Conservation (phyloP, 2,888 invertebrate species). For the Polyploca ridens region DNA sequence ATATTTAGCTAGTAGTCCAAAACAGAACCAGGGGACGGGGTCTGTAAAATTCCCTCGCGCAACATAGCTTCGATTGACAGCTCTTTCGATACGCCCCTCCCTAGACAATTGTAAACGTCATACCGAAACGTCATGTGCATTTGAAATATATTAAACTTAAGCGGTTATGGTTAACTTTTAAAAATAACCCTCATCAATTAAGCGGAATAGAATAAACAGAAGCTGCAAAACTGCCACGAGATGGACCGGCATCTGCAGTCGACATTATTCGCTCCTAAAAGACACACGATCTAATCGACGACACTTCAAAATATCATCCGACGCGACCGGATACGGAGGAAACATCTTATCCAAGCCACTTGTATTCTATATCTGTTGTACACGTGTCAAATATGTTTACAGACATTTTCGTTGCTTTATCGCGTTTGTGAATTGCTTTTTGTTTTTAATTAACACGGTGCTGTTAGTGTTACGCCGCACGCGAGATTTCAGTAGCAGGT, state of each 20-base stretch:
- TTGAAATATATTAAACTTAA: no score
- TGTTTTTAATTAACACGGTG: constrained; percentile 50
- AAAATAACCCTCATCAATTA: no score
- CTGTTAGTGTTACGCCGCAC: constrained; percentile 31
- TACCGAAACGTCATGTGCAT: no score
- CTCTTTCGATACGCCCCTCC: no score
- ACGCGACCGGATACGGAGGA: constrained; percentile 59
- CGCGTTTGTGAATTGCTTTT: constrained; percentile 48
- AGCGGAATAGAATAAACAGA: neutral
- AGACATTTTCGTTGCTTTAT: constrained; percentile 60
- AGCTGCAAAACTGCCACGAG: neutral
- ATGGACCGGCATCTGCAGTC: constrained; percentile 37
- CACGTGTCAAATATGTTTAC: constrained; percentile 75
- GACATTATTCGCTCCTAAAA: constrained; percentile 42
- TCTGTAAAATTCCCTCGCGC: no score
- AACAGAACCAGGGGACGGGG: no score
- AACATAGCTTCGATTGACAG: no score
- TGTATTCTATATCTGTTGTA: constrained; percentile 60
- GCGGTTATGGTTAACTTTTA: no score
- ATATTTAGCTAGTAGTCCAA: no score
- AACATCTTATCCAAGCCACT: constrained; percentile 63
- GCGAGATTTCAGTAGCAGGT: constrained; percentile 38
- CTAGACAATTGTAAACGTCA: no score
- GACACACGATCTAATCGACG: constrained; percentile 48
- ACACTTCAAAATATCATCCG: constrained; percentile 49